These are phyloP conservation scores for Australoheros facetus DNA, from an alignment of 2,797 vertebrate species.

Conservation along the genomic window DNA sequence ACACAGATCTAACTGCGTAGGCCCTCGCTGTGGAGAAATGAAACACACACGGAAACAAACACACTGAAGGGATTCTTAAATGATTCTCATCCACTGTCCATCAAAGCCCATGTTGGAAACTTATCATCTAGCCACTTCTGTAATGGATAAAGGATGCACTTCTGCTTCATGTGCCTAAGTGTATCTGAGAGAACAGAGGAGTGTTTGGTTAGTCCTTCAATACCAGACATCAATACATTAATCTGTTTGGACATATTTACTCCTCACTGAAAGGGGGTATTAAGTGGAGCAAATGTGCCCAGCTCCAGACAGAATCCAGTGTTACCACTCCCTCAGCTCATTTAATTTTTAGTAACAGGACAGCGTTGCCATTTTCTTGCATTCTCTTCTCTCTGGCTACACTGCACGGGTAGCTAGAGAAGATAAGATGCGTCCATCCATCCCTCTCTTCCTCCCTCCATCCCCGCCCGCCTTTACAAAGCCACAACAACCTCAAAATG, in stretches of 20 bases:
- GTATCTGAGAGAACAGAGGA: conserved; percentile 34
- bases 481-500: conserved; percentile 91
- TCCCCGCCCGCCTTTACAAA: conserved; percentile 67
- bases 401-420: conserved; percentile 58
- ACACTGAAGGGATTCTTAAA: conserved; percentile 19
- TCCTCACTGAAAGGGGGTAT: conserved; percentile 65
- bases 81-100: conserved; percentile 20
- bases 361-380: conserved; percentile 38
- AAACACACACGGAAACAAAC: conserved; percentile 18
- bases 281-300: conserved; percentile 76
- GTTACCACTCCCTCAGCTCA: conserved; percentile 72
- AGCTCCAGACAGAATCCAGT: conserved; percentile 58
- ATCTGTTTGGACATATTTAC: conserved; percentile 73
- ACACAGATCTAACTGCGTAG: conserved; percentile 75
- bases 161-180: conserved; percentile 19
- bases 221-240: conserved; percentile 42
- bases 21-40: background rate
- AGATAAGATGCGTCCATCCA: conserved; percentile 64
- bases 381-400: conserved; percentile 26
- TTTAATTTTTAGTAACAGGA: conserved; percentile 80
- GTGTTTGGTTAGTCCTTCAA: conserved; percentile 30
- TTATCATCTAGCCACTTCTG: conserved; percentile 23
- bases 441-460: conserved; percentile 68
- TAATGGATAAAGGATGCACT: conserved; percentile 65
- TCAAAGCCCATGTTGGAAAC: conserved; percentile 39